These are phyloP conservation scores for Drosophila subquinaria DNA, from an alignment of 2,888 invertebrate species.

Conservation along the genomic window DNA sequence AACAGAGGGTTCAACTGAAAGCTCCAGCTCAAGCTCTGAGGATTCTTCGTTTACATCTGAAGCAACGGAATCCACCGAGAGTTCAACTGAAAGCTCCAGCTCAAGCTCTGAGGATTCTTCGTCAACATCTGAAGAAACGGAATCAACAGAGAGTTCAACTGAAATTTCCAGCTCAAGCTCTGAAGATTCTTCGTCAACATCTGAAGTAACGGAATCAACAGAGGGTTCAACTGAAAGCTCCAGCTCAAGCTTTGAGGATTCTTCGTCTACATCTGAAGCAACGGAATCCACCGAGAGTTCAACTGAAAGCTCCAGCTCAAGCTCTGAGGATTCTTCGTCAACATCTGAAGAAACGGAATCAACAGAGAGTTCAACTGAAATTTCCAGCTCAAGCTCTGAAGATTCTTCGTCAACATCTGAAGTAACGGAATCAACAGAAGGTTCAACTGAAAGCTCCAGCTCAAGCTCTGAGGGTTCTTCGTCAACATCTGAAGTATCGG, in stretches of 20 bases:
- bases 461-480: neutral
- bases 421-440: neutral
- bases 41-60: neutral
- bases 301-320: neutral
- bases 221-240: too few species aligned
- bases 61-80: neutral
- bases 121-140: neutral
- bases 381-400: neutral
- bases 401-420: neutral
- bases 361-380: neutral
- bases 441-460: neutral
- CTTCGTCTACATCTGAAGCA: neutral
- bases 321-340: neutral
- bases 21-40: constrained; percentile 4
- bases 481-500: neutral
- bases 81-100: constrained; percentile 4
- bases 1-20: constrained; percentile 15
- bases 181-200: too few species aligned
- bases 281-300: neutral
- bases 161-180: constrained; percentile 1
- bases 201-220: neutral
- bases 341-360: constrained; percentile 3
- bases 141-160: constrained; percentile 1
- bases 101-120: neutral
- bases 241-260: neutral